phyloP scores from a whole-genome alignment of 2,113 vertebrate genomes.

The Tragelaphus scriptus region DNA sequence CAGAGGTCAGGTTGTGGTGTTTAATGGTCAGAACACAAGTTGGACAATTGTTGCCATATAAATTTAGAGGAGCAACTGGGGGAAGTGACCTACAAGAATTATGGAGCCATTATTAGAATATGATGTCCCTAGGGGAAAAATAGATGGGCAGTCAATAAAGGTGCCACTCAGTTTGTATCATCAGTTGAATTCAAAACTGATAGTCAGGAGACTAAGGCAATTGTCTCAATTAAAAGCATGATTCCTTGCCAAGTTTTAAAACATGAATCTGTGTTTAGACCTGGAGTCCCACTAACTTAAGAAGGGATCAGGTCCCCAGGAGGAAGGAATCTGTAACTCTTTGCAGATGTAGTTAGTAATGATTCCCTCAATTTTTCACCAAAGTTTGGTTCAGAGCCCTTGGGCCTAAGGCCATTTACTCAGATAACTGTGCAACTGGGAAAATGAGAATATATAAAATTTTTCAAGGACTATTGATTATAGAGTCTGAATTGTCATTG shows the following conservation, averaged over 20 bases:
- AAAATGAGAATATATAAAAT: neutral
- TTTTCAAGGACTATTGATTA: neutral
- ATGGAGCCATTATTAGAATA: neutral
- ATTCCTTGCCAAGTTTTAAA: slow-evolving; percentile 7
- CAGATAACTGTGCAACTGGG: neutral
- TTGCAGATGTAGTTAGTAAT: neutral
- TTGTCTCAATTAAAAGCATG: neutral
- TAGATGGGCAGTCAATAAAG: neutral
- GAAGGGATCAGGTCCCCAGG: neutral
- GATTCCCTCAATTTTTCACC: neutral
- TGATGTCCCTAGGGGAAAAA: neutral
- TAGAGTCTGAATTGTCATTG: neutral
- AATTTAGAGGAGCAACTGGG: neutral
- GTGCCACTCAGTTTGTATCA: neutral
- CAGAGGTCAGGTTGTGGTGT: neutral
- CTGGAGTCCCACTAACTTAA: neutral
- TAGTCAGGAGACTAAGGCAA: neutral
- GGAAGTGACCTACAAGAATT: neutral
- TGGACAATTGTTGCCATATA: neutral
- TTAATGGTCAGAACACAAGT: neutral
- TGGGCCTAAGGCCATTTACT: neutral
- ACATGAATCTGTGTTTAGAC: neutral
- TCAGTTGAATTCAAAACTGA: neutral
- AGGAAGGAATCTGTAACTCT: neutral
- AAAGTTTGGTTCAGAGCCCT: neutral